Base-by-base conservation (phyloP, 2,888 invertebrate genomes). In the Amiota minor region DNA sequence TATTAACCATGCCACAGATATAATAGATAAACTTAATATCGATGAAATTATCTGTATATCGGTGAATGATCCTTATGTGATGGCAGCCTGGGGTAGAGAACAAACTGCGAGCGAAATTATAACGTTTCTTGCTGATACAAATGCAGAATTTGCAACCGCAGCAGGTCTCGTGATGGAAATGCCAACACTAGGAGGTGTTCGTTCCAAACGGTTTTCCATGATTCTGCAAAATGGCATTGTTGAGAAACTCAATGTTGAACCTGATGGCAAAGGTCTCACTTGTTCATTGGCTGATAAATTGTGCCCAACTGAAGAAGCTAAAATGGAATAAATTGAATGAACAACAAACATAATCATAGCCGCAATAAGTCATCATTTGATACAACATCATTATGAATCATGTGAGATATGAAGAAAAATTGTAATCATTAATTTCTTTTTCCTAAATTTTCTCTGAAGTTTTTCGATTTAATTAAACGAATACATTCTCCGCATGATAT, bases 11-110 rank as follows among this genome's bases (percentile, higher is more conserved):
- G 94, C 94, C 9, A 93, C 92, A 49, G 92, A 93, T 74, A 83
- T 97, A 77, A 96, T 95, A 88, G 86, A 90, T 0, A 94, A 95
- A 76, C 94, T 95, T 78, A 96, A 96, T 4, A 91, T 96, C 1
- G 89, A 91, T 35, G 95, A 96, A 86, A 94, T 98, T 45, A 91
- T 94, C 53, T 98, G 98, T 87, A 87, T 98, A 16, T 93, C 96
- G 59, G 96, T 97, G 8, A 98, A 98, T 87, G 98, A 98, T 90
- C 96, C 97, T 0, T 98, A 97, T 89, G 98, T 97, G 3, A 97
- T 97, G 96, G 93, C 93, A 10, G 97, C 97, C 0, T 98, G 97
- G 97, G 97, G 95, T 16, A 93, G 94, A 81, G 93, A 93, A 77
- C 94, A 96, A 79, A 92, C 92, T 71, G 93, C 95, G 9, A 91